phyloP scores from a whole-genome alignment of 2,113 vertebrate genomes.

The Eleginops maclovinus region DNA sequence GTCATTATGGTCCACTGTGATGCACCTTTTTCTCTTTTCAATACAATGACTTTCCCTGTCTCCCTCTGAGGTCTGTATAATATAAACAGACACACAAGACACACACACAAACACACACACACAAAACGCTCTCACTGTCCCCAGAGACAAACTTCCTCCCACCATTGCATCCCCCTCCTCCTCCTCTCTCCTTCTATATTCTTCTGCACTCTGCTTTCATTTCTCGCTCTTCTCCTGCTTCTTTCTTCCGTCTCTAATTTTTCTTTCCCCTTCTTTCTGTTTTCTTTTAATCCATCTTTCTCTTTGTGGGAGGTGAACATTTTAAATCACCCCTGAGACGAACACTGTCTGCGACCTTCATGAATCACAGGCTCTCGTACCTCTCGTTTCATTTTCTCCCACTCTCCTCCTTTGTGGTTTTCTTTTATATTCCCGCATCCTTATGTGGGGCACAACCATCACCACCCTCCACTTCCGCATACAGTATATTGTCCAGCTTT shows the following conservation, averaged over 20 bases:
- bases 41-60: slow-evolving; percentile 47
- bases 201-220: slow-evolving; percentile 10
- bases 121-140: slow-evolving; percentile 32
- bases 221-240: slow-evolving; percentile 10
- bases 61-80: slow-evolving; percentile 60
- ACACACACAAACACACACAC: slow-evolving; percentile 12
- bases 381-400: slow-evolving; percentile 54
- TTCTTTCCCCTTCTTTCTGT: slow-evolving; percentile 14
- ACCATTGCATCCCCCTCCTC: slow-evolving; percentile 31
- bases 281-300: slow-evolving; percentile 21
- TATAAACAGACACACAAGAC: slow-evolving; percentile 45
- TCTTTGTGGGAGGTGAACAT: slow-evolving; percentile 63
- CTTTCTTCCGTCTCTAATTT: slow-evolving; percentile 15
- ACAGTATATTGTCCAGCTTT: slow-evolving; percentile 48
- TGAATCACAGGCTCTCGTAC: slow-evolving; percentile 50
- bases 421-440: slow-evolving; percentile 59
- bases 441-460: slow-evolving; percentile 59
- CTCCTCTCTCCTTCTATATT: slow-evolving; percentile 29
- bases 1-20: slow-evolving; percentile 66
- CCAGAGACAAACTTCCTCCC: slow-evolving; percentile 56
- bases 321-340: slow-evolving; percentile 73
- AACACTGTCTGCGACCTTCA: slow-evolving; percentile 77
- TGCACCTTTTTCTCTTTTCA: slow-evolving; percentile 32
- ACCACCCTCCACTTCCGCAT: slow-evolving; percentile 16
- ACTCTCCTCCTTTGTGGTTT: slow-evolving; percentile 45